Evolutionary conservation across 2,797 vertebrate genomes (phyloP).

Genomic region (Corythornis leucogaster): DNA sequence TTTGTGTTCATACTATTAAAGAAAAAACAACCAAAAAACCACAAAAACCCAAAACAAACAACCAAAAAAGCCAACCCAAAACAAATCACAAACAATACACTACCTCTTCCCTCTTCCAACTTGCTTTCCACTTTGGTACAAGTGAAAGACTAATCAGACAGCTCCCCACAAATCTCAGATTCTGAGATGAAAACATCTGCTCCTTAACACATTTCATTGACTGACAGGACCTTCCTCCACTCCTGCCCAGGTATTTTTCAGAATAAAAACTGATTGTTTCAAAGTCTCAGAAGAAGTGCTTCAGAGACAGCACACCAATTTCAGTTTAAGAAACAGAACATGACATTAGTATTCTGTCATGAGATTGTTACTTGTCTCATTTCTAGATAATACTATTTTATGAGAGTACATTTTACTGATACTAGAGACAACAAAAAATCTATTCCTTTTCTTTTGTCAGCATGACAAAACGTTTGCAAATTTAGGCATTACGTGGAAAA

Average conservation of each 20-base stretch:
- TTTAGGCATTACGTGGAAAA: background rate
- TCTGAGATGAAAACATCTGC: rapidly evolving
- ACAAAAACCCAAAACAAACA: too few species aligned
- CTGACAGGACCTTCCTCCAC: background rate
- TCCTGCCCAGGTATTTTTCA: background rate
- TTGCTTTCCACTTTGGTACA: background rate
- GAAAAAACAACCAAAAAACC: too few species aligned
- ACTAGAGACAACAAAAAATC: background rate
- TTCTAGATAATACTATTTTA: background rate
- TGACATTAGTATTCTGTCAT: background rate
- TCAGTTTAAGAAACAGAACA: background rate
- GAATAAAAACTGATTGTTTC: background rate
- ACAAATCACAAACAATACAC: background rate
- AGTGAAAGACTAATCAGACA: background rate
- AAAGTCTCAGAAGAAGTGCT: background rate
- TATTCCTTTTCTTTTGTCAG: background rate
- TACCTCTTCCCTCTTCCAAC: background rate
- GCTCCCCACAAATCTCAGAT: background rate
- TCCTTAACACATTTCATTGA: background rate
- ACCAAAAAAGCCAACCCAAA: too few species aligned
- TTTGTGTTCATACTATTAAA: background rate
- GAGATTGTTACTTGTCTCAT: background rate
- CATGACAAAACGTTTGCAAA: background rate
- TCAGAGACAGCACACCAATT: background rate
- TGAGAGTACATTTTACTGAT: background rate